Base-by-base conservation (phyloP, 2,797 vertebrate species). In the Toxotes lorentzi region DNA sequence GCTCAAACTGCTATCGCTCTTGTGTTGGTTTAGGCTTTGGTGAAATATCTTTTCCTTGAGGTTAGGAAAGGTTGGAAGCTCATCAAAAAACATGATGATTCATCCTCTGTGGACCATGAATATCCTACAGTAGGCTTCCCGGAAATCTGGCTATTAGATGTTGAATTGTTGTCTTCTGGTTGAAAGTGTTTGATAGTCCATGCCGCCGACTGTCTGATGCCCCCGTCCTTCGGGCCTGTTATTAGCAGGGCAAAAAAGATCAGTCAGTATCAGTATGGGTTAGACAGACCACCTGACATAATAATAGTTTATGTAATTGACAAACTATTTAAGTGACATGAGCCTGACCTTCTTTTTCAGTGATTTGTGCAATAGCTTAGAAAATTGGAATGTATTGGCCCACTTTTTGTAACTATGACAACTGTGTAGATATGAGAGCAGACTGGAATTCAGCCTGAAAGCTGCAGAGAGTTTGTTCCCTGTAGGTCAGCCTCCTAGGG, bases 391-490 rank as follows among this genome's bases (percentile, higher is more conserved):
- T 9, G 2, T n/a, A 2, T 38, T 21, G 43, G 41, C 41, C 24
- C n/a, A 34, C 38, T 59, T 76, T 59, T 21, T 50, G 40, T 66
- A 58, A 32, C 64, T 50, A n/a, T 61, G 41, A 41, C 35, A 24
- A 35, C 53, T 19, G 24, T 48, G 14, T 27, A 53, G 60, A 68
- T n/a, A 24, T 23, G 34, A 40, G 57, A 56, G 48, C 8, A 1
- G 5, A 10, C 57, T 35, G 54, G 32, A 72, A 72, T 53, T 61
- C 16, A 73, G 47, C 53, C 60, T 56, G 53, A 73, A 66, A 65
- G 58, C 80, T 56, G 64, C 65, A 68, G 45, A 65, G 73, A 59
- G 45, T 69, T 78, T 48, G 64, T 56, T 81, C 56, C 63, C 56
- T 17, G 5, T 35, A 51, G 59, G 68, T 77, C 73, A 60, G 57